These are phyloP conservation scores for Drosophila prolongata DNA, from an alignment of 2,888 invertebrate species.

Conservation along the genomic window DNA sequence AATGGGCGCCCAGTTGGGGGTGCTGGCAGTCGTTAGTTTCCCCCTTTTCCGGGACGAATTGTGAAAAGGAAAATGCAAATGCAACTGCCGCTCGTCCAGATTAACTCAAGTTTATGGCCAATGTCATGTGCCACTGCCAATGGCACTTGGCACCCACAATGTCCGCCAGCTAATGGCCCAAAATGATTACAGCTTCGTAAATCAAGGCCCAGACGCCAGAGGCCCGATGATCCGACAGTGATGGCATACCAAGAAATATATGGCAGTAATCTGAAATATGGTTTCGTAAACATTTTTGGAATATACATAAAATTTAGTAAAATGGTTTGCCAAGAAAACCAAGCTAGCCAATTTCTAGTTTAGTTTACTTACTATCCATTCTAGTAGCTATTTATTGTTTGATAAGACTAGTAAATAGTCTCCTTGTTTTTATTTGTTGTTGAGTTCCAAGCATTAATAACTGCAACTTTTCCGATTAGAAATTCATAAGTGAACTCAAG, in stretches of 20 bases:
- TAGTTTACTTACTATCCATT: too few species aligned
- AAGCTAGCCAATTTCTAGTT: too few species aligned
- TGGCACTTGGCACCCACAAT: constrained; percentile 29
- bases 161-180: constrained; percentile 18
- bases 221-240: not conserved
- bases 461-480: too few species aligned
- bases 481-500: too few species aligned
- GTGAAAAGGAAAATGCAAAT: not conserved
- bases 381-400: too few species aligned
- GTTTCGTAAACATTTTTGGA: too few species aligned
- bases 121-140: constrained; percentile 37
- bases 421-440: too few species aligned
- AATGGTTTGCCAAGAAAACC: too few species aligned
- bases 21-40: not conserved
- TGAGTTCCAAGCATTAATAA: too few species aligned
- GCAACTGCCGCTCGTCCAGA: not conserved
- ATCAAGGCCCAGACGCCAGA: not conserved
- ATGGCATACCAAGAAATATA: not conserved
- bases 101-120: constrained; percentile 32
- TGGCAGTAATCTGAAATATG: too few species aligned
- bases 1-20: constrained; percentile 35
- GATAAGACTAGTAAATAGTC: too few species aligned
- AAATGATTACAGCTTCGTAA: constrained; percentile 23
- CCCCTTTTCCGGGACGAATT: not conserved
- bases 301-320: too few species aligned